Evolutionary conservation across 2,113 vertebrate genomes (phyloP).

Genomic region (Epinephelus cyanopodus): DNA sequence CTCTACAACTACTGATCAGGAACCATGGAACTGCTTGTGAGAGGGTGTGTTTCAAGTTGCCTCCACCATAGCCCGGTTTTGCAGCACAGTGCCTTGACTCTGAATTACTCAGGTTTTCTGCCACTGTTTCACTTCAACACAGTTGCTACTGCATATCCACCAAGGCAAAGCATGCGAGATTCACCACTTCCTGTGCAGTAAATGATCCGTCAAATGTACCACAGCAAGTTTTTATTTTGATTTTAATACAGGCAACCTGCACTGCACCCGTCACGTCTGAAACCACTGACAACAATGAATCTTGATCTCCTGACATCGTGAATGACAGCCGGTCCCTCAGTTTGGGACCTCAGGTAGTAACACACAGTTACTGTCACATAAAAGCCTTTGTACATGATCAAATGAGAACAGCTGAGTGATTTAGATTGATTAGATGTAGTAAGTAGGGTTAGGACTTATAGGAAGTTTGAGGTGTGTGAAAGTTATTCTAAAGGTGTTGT

Average conservation of each 20-base stretch:
- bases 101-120: constrained; percentile 41
- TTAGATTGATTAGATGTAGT: constrained; percentile 10
- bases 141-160: background rate
- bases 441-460: background rate
- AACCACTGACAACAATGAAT: constrained; percentile 11
- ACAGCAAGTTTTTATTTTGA: background rate
- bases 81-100: constrained; percentile 11
- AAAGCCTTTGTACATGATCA: constrained; percentile 9
- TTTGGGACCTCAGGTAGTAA: background rate
- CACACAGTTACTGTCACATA: background rate
- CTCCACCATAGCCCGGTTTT: background rate
- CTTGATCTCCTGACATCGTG: constrained; percentile 17
- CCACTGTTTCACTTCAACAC: background rate
- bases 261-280: constrained; percentile 18
- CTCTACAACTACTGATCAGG: constrained; percentile 80
- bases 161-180: background rate
- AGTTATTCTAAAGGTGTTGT: background rate
- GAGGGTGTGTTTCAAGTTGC: constrained; percentile 2
- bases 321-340: constrained; percentile 2
- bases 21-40: accelerated
- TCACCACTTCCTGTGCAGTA: constrained; percentile 8
- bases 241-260: background rate
- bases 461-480: constrained; percentile 24
- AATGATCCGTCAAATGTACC: background rate
- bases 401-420: background rate